Evolutionary conservation across 2,113 vertebrate species (phyloP).

Genomic region (Oxyura jamaicensis): DNA sequence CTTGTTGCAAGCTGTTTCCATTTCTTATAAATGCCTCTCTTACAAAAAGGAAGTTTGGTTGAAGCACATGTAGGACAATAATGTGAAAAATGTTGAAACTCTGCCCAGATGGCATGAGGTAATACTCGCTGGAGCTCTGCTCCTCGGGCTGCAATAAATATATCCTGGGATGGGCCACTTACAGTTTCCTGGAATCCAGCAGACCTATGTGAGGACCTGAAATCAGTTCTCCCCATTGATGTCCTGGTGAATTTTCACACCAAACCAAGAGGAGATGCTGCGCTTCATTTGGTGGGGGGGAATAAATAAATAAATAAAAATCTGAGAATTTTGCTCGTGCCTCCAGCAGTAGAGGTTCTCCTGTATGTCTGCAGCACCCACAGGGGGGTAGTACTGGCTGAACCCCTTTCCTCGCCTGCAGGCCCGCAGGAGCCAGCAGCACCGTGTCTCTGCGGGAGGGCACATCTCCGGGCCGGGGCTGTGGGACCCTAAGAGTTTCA

Average conservation of each 20-base stretch:
- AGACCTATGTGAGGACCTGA: not conserved
- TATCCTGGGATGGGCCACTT: constrained; percentile 21
- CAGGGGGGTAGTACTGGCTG: accelerated
- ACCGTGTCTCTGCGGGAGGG: not conserved
- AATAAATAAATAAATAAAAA: not conserved
- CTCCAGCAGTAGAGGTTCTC: not conserved
- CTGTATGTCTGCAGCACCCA: not conserved
- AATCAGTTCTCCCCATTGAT: not conserved
- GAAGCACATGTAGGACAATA: constrained; percentile 8
- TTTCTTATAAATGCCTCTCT: constrained; percentile 68
- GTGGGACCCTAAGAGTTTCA: not conserved
- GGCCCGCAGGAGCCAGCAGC: not conserved
- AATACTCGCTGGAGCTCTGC: not conserved
- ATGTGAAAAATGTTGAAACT: constrained; percentile 41
- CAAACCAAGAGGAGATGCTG: not conserved
- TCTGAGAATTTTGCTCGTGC: not conserved
- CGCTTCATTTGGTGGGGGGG: not conserved
- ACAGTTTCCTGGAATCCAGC: constrained; percentile 50
- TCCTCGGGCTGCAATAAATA: not conserved
- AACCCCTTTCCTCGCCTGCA: accelerated
- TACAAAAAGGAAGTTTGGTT: constrained; percentile 58
- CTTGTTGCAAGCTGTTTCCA: constrained; percentile 10
- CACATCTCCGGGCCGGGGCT: accelerated
- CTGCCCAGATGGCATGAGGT: constrained; percentile 57
- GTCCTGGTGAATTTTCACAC: not conserved